Base-by-base conservation (phyloP, 1,140 invertebrate genomes). In the Hyposmocoma kahamanoa region DNA sequence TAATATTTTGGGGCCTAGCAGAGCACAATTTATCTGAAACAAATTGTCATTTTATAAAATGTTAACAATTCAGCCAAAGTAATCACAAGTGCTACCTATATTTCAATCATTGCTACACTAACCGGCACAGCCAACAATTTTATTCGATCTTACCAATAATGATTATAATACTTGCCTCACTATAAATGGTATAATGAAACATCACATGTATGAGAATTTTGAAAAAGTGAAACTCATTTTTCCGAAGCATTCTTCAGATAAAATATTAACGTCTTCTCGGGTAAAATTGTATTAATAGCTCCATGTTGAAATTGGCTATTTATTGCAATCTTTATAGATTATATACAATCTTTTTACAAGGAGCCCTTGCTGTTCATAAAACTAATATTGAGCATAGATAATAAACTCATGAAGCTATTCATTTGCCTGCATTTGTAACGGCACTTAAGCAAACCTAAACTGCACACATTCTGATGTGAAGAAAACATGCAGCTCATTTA, bases 321-420 rank as follows among this genome's bases (percentile, higher is more conserved):
- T n/a, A n/a, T n/a, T n/a, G n/a, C n/a, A n/a, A n/a, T n/a, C n/a
- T n/a, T n/a, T n/a, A n/a, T n/a, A n/a, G n/a, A n/a, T n/a, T n/a
- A n/a, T n/a, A n/a, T n/a, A n/a, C n/a, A n/a, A n/a, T n/a, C n/a
- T n/a, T n/a, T n/a, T n/a, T n/a, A n/a, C n/a, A n/a, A n/a, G n/a
- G n/a, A n/a, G n/a, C n/a, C n/a, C n/a, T n/a, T n/a, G n/a, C n/a
- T n/a, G n/a, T n/a, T n/a, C n/a, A 15, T 17, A 36, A 36, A 10
- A 34, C 15, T 34, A 34, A 42, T n/a, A 50, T 50, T 50, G 48
- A 50, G 48, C 48, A n/a, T n/a, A 50, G 30, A 47, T 60, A 62
- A 62, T 60, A 57, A 67, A 67, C 51, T 72, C 66, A 64, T 65
- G 67, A 72, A 75, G 64, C 64, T 69, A 63, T 72, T 73, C 64